phyloP scores from a whole-genome alignment of 1,140 invertebrate genomes.

The Brachionus asplanchnoidis region DNA sequence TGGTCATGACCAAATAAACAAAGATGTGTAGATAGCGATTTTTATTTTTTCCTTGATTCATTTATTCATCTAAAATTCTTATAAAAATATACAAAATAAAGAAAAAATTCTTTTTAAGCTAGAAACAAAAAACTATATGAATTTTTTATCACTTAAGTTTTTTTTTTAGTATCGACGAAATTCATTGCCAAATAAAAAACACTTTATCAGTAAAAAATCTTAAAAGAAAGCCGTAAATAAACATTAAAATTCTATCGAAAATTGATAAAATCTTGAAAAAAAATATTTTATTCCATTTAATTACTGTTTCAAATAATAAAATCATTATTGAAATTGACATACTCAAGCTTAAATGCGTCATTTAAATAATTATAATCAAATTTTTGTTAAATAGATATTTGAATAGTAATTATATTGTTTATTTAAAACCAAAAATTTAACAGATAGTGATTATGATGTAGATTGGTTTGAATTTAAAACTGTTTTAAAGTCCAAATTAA shows the following conservation, averaged over 20 bases:
- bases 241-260: not conserved
- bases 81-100: not conserved
- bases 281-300: not conserved
- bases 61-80: not conserved
- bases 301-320: not conserved
- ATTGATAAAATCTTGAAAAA: not conserved
- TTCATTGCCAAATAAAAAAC: not conserved
- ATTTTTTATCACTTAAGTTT: not conserved
- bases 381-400: not conserved
- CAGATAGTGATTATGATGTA: not conserved
- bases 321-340: not conserved
- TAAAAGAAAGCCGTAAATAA: not conserved
- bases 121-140: not conserved
- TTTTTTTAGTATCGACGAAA: not conserved
- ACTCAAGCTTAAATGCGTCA: not conserved
- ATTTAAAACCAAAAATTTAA: not conserved
- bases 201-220: not conserved
- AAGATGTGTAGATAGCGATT: not conserved
- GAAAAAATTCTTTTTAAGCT: not conserved
- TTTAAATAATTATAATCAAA: not conserved
- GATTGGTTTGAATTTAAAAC: not conserved
- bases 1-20: constrained; percentile 10
- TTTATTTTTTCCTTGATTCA: not conserved
- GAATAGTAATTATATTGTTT: not conserved
- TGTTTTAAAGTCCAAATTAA: not conserved